Conservation (phyloP, 2,113 vertebrate genomes). For the Bos javanicus region DNA sequence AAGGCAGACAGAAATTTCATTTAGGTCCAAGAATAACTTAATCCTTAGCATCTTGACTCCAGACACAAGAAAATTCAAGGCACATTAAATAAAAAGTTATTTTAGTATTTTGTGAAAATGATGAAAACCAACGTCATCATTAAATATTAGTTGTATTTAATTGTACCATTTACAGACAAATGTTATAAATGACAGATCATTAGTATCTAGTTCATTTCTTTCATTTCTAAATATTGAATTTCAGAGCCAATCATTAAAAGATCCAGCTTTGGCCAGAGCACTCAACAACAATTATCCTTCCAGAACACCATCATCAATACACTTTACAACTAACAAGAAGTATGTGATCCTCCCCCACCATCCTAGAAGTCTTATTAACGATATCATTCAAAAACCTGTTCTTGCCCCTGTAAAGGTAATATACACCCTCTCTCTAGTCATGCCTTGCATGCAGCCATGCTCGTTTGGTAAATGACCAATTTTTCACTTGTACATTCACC, state of each 20-base stretch:
- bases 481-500: background rate
- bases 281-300: background rate
- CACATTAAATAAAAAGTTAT: background rate
- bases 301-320: background rate
- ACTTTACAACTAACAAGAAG: background rate
- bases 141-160: background rate
- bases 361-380: background rate
- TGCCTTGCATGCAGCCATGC: background rate
- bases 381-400: background rate
- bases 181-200: background rate
- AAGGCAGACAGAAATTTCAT: background rate
- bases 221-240: background rate
- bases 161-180: slow-evolving; percentile 18
- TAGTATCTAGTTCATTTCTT: background rate
- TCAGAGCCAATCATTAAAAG: background rate
- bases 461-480: background rate
- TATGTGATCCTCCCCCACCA: background rate
- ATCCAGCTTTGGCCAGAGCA: background rate
- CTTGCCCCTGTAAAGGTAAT: background rate
- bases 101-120: background rate
- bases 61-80: background rate
- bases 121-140: background rate
- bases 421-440: background rate
- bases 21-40: background rate
- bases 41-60: background rate